phyloP scores from a whole-genome alignment of 2,797 vertebrate genomes.

The Rhyacichthys aspro region DNA sequence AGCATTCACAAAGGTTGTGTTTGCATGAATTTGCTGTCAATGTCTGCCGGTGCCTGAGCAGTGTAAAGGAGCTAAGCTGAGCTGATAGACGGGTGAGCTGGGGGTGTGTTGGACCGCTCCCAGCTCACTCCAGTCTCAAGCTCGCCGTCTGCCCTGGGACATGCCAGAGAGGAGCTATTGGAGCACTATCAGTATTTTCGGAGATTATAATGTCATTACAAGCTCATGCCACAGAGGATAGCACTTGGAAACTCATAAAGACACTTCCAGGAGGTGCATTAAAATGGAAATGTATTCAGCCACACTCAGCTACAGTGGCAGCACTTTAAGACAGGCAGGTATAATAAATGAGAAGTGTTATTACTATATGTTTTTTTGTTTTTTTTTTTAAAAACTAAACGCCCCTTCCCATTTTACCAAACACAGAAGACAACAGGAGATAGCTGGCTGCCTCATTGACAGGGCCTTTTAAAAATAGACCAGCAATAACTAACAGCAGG shows the following conservation, averaged over 20 bases:
- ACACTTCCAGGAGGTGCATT: constrained; percentile 30
- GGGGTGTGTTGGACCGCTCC: constrained; percentile 50
- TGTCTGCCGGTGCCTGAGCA: constrained; percentile 49
- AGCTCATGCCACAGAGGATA: constrained; percentile 38
- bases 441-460: too few relatives aligned
- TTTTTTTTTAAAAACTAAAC: too few relatives aligned
- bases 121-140: constrained; percentile 45
- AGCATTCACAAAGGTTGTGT: constrained; percentile 46
- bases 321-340: constrained; percentile 30
- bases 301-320: constrained; percentile 15
- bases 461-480: too few relatives aligned
- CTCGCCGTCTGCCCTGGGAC: constrained; percentile 55
- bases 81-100: constrained; percentile 68
- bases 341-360: constrained; percentile 1
- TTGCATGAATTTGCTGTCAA: constrained; percentile 42
- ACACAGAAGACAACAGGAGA: too few relatives aligned
- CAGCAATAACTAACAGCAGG: too few relatives aligned
- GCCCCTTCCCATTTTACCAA: too few relatives aligned
- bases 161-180: constrained; percentile 54
- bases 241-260: constrained; percentile 25
- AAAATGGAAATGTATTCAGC: constrained; percentile 43
- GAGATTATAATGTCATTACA: constrained; percentile 74
- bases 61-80: constrained; percentile 57
- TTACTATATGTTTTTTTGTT: too few relatives aligned
- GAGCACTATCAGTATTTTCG: constrained; percentile 57